Evolutionary conservation across 2,888 invertebrate genomes (phyloP), one percentile per base, ranked within the genome.

Genomic region (Pomacea canaliculata): DNA sequence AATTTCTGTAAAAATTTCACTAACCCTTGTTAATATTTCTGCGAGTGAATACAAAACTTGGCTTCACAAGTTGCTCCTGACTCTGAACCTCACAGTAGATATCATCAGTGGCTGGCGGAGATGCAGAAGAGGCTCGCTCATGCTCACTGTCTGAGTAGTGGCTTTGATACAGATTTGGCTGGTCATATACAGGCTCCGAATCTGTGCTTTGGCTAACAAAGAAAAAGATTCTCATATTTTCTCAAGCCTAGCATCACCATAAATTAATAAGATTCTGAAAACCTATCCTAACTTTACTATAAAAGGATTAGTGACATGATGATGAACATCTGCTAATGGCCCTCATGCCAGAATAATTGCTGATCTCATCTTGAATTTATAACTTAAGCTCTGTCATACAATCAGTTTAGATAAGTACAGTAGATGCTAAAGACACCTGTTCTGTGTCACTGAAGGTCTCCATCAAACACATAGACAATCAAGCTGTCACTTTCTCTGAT

Each of bases 151-250:
- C 87, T 0, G 88, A 88, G 71, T 83, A 84, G 60, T 78, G 84
- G 19, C 83, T 78, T 67, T 79, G 81, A 59, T 81, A 80, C 46
- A 79, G 71, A 60, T 92, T 93, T 82, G 94, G 92, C 87, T 93
- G 93, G 89, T 94, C 94, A 87, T 94, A 94, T 87, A 94, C 83
- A 62, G 90, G 89, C 80, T 91, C 91, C 8, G 87, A 87, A 70
- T 89, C 88, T n/a, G 87, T 86, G 79, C 87, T 88, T 81, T 86
- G 86, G 76, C 87, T 86, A 78, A 83, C 69, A 23, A 13, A 37
- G 8, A 73, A 72, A 62, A 27, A 16, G n/a, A 56, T 13, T 56
- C 51, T 13, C 10, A 56, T 7, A 56, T 56, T 56, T n/a, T 65
- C 18, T 65, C 3, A 48, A 37, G 48, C 23, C 49, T 12, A n/a